Conservation (phyloP, 1,140 invertebrate species). For the Artemia franciscana region DNA sequence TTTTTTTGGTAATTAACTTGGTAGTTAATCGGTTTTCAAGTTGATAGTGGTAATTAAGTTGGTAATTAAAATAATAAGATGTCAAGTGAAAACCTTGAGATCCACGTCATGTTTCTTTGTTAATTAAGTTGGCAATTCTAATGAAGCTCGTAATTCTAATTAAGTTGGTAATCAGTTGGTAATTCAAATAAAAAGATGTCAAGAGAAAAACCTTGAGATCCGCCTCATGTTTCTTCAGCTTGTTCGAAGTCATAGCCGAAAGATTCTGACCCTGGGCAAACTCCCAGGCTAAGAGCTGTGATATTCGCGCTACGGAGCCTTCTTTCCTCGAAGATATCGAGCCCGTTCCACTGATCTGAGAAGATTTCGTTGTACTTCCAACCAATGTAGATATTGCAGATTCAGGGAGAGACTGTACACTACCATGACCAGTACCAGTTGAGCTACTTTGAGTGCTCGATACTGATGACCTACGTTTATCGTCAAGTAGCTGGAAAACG, state of each 20-base stretch:
- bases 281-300: not conserved
- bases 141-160: too few relatives aligned
- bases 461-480: not conserved
- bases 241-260: not conserved
- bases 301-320: not conserved
- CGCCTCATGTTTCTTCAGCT: not conserved
- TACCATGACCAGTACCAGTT: not conserved
- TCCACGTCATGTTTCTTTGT: too few relatives aligned
- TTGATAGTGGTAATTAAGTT: too few relatives aligned
- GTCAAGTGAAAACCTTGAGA: too few relatives aligned
- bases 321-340: not conserved
- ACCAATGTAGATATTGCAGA: not conserved
- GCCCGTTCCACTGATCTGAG: too few relatives aligned
- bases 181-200: too few relatives aligned
- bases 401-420: not conserved
- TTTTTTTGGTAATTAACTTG: too few relatives aligned
- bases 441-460: not conserved
- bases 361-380: not conserved
- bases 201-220: not conserved
- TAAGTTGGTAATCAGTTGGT: too few relatives aligned
- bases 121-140: too few relatives aligned
- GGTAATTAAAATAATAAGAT: too few relatives aligned
- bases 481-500: too few relatives aligned
- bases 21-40: too few relatives aligned
- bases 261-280: slow-evolving; percentile 6